phyloP scores from a whole-genome alignment of 37 sponge, comb jelly and placozoan species.

The Haliclona indistincta region DNA sequence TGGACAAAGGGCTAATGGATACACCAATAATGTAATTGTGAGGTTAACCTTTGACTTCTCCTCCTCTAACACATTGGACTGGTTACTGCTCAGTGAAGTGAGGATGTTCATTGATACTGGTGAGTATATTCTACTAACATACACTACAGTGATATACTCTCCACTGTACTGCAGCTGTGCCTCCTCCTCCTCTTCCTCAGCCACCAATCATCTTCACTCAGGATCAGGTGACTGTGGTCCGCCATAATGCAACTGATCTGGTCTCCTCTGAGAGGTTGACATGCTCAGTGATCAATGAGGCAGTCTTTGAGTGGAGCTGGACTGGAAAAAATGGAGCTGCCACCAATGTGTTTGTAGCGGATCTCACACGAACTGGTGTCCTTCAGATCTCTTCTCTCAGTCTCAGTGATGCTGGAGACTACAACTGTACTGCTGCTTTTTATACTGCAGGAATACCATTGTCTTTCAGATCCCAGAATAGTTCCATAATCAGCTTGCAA shows the following conservation, averaged over 20 bases:
- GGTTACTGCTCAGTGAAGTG: conserved; percentile 47
- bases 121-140: neutral
- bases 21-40: too few species aligned
- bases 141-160: too few species aligned
- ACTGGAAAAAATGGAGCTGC: neutral
- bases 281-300: conserved; percentile 53
- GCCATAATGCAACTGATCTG: too few species aligned
- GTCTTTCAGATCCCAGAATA: too few species aligned
- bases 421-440: conserved; percentile 18
- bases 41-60: conserved; percentile 11
- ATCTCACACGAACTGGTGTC: conserved; percentile 47
- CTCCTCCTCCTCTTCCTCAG: too few species aligned
- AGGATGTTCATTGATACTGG: conserved; percentile 16
- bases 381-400: conserved; percentile 2
- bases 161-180: too few species aligned
- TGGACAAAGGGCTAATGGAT: too few species aligned
- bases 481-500: too few species aligned
- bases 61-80: neutral
- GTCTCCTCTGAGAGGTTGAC: conserved; percentile 12
- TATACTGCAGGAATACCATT: too few species aligned
- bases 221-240: too few species aligned
- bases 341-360: neutral
- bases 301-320: conserved; percentile 48
- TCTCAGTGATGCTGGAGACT: conserved; percentile 2
- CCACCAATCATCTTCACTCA: too few species aligned